Percentiles rank a stretch among this genome's conserved stretches.
These are phyloP conservation scores for Bufotes viridis DNA, from an alignment of 2,797 vertebrate species.

Conservation along the genomic window DNA sequence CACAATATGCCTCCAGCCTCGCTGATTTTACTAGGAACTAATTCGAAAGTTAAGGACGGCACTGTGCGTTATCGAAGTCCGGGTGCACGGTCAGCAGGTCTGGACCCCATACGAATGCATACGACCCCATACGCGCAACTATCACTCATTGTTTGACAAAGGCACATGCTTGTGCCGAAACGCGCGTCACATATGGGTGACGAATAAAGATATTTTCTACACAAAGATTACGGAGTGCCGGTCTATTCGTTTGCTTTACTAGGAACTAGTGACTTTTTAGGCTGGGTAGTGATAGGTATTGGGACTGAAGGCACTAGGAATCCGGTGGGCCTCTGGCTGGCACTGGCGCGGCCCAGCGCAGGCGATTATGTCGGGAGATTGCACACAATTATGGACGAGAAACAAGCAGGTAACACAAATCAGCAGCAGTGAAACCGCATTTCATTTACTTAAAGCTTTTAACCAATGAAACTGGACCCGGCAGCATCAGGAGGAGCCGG, in stretches of 20 bases:
- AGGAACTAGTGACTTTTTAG: background rate
- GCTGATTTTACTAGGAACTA: background rate
- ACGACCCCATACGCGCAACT: too few relatives aligned
- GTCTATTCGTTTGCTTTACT: too few relatives aligned
- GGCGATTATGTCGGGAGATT: conserved; percentile 23
- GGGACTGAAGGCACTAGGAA: background rate
- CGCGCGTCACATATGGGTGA: too few relatives aligned
- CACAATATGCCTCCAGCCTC: too few relatives aligned
- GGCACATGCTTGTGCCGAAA: too few relatives aligned
- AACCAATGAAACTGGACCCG: conserved; percentile 50
- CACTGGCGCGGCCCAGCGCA: background rate
- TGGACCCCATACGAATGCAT: too few relatives aligned
- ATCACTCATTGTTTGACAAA: too few relatives aligned
- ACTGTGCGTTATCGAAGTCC: too few relatives aligned
- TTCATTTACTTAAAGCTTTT: conserved; percentile 64
- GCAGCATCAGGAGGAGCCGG: background rate
- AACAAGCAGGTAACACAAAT: conserved; percentile 39
- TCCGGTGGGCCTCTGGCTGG: background rate
- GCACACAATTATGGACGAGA: background rate
- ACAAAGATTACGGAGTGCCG: too few relatives aligned
- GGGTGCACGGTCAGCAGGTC: too few relatives aligned
- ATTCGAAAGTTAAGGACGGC: too few relatives aligned
- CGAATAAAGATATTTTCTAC: too few relatives aligned
- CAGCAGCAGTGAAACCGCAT: conserved; percentile 65
- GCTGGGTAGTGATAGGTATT: background rate